Conservation (phyloP, 2,113 vertebrate species). For the Grantiella picta region DNA sequence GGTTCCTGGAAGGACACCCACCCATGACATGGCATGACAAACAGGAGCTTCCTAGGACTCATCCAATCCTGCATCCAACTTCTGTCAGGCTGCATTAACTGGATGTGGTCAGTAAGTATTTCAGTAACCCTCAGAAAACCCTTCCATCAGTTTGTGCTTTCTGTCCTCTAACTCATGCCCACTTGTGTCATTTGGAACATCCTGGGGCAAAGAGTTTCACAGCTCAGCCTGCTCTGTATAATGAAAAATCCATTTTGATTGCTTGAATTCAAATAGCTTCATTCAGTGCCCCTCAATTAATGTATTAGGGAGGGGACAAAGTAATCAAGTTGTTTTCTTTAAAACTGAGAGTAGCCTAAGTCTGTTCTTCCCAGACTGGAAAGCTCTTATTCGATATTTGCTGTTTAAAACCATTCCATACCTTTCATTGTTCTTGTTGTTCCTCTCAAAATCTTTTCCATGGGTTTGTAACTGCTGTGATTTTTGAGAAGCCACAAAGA, state of each 20-base stretch:
- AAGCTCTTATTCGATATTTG: neutral
- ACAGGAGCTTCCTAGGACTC: neutral
- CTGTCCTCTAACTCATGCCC: neutral
- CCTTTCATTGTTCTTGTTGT: neutral
- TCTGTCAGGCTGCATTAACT: neutral
- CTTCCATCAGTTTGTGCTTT: neutral
- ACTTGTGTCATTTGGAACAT: neutral
- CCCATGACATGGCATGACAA: accelerated
- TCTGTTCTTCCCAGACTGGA: neutral
- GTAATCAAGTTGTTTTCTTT: neutral
- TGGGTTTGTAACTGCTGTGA: neutral
- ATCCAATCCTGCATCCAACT: accelerated
- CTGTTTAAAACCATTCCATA: neutral
- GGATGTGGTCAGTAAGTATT: neutral
- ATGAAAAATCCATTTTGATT: neutral
- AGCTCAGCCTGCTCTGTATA: neutral
- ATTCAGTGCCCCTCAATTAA: neutral
- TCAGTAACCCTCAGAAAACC: neutral
- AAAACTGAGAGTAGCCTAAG: neutral
- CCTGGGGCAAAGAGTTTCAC: neutral
- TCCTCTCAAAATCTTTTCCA: neutral
- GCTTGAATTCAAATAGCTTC: neutral
- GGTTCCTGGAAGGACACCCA: neutral
- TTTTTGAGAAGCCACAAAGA: neutral
- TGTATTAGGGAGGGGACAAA: accelerated